phyloP scores from a whole-genome alignment of 2,797 vertebrate species.

The Podarcis lilfordi region DNA sequence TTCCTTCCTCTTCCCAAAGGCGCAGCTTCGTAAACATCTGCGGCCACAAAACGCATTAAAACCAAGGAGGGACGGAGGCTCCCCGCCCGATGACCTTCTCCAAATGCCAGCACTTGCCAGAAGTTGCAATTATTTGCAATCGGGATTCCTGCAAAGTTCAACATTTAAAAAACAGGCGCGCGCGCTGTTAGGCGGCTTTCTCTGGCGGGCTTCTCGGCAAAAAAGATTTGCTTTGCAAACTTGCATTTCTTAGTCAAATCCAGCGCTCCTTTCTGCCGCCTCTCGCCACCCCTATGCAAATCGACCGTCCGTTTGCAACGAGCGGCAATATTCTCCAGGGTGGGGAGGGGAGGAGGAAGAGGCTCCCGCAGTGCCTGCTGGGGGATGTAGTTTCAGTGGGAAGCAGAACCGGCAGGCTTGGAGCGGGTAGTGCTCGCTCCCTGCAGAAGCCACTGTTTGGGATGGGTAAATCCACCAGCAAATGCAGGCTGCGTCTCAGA shows the following conservation, averaged over 20 bases:
- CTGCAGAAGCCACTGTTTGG: neutral
- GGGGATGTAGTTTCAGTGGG: slow-evolving; percentile 24
- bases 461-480: neutral
- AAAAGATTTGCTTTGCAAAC: slow-evolving; percentile 35
- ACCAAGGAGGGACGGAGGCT: neutral
- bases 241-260: slow-evolving; percentile 54
- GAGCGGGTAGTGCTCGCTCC: neutral
- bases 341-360: no score
- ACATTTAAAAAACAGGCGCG: neutral
- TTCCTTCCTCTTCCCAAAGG: fast-evolving
- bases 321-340: neutral
- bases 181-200: slow-evolving; percentile 27
- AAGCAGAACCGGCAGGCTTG: neutral
- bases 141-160: neutral
- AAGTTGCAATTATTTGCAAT: neutral
- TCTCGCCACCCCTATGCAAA: neutral
- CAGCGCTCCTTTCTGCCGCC: neutral
- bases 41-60: neutral
- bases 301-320: fast-evolving
- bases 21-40: fast-evolving
- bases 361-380: neutral
- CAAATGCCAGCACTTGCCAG: fast-evolving
- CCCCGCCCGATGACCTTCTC: fast-evolving
- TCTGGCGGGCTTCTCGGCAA: slow-evolving; percentile 39
- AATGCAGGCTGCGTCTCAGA: neutral